Base-by-base conservation (phyloP, 2,888 invertebrate genomes). In the Siphonodentalium dalli region DNA sequence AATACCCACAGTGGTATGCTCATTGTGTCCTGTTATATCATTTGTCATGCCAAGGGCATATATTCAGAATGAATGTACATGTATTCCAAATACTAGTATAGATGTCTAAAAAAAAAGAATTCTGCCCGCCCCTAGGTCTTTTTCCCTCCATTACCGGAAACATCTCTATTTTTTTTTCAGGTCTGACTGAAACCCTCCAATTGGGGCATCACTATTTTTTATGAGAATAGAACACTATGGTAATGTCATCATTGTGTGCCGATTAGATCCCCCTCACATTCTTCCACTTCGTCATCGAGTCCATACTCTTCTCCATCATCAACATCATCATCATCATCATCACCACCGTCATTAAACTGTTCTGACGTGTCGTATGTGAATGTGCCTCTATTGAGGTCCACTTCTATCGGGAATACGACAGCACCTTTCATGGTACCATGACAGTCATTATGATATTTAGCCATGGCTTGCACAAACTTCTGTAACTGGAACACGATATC, bases 401-500 rank as follows among this genome's bases (percentile, higher is more conserved):
- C 92, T 84, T 98, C 97, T 0, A 98, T 94, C 0, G 97, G 97
- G 81, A 98, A 98, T 2, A 97, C 84, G 24, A 81, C 75, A 0
- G 90, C 88, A 41, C 89, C 88, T 55, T 84, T 82, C 69, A 96
- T 84, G 40, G 92, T 86, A 28, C 88, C 87, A 54, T 90, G 86
- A 4, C 92, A 90, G 58, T 91, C 90, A 42, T 87, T 86, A 81
- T 88, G 88, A 82, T 87, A 87, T 50, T 87, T 87, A 0, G 92
- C 88, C 62, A 99, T 85, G 0, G 92, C 93, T 47, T 90, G 87
- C 13, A 96, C 89, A 52, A 97, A 88, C 65, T 90, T 87, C 57
- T 91, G 88, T 52, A 87, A 73, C 68, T 87, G 86, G 68, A 83
- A 82, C 27, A 94, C 93, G 3, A 97, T 89, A 69, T 98, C 96